Evolutionary conservation across 2,888 invertebrate genomes (phyloP).

Genomic region (Erebia ligea): DNA sequence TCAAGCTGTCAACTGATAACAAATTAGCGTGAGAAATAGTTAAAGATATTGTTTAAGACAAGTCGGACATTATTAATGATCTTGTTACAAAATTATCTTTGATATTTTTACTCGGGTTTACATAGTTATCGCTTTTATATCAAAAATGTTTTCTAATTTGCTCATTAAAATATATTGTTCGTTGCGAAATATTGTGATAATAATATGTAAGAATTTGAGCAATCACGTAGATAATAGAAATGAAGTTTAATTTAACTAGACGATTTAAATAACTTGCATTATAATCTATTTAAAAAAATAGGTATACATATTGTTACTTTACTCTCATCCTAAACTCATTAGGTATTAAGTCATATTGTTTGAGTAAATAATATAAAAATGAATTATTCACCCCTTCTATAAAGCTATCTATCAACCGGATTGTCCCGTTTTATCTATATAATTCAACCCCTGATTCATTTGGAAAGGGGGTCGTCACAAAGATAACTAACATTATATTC

Average conservation of each 20-base stretch:
- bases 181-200: too few species aligned
- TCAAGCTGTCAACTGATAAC: slow-evolving; percentile 59
- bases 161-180: background rate
- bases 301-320: background rate
- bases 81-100: slow-evolving; percentile 13
- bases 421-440: slow-evolving; percentile 32
- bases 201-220: too few species aligned
- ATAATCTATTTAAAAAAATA: background rate
- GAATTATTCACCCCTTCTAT: slow-evolving; percentile 32
- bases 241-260: too few species aligned
- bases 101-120: background rate
- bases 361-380: slow-evolving; percentile 18
- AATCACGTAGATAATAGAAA: too few species aligned
- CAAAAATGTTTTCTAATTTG: background rate
- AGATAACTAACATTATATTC: slow-evolving; percentile 60
- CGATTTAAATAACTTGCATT: too few species aligned
- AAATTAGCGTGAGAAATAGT: slow-evolving; percentile 71
- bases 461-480: slow-evolving; percentile 43
- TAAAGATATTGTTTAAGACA: slow-evolving; percentile 30
- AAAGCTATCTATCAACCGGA: slow-evolving; percentile 26
- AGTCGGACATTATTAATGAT: slow-evolving; percentile 23
- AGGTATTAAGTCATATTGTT: background rate
- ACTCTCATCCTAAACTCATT: background rate
- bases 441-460: slow-evolving; percentile 21
- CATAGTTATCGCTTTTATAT: background rate